phyloP scores from a whole-genome alignment of 64 coral and sea anemone genomes.

The Pachyseris speciosa region DNA sequence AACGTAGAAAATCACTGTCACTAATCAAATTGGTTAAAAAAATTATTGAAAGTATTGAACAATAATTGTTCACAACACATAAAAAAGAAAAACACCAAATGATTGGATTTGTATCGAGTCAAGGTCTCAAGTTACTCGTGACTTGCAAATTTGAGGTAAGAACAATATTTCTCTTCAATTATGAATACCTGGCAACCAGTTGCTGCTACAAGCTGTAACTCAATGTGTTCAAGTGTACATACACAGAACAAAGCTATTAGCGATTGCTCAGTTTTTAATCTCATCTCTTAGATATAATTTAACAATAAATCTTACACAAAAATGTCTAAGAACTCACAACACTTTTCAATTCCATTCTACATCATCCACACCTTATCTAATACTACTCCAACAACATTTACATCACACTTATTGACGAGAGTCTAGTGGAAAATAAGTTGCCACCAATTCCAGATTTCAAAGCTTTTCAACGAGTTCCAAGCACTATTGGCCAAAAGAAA shows the following conservation, averaged over 20 bases:
- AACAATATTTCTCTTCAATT: background rate
- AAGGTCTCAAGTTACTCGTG: too few species aligned
- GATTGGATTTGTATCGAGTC: too few species aligned
- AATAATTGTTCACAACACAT: too few species aligned
- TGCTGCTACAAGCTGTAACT: background rate
- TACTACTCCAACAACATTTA: background rate
- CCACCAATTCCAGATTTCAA: background rate
- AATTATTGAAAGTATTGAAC: too few species aligned
- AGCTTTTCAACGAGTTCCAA: background rate
- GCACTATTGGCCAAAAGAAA: too few species aligned
- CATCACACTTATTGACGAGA: constrained; percentile 5
- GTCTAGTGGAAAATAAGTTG: background rate
- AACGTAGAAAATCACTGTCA: too few species aligned
- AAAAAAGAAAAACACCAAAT: too few species aligned
- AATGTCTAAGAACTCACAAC: background rate
- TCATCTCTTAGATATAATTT: constrained; percentile 39
- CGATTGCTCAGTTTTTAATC: constrained; percentile 52
- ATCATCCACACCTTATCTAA: background rate
- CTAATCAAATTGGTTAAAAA: too few species aligned
- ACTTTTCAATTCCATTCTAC: constrained; percentile 5
- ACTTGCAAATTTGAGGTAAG: too few species aligned
- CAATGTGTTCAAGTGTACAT: background rate
- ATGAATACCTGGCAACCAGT: background rate
- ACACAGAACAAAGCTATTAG: background rate
- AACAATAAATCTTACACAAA: constrained; percentile 48